phyloP scores from a whole-genome alignment of 2,888 invertebrate species.

The Amorpha juglandis region DNA sequence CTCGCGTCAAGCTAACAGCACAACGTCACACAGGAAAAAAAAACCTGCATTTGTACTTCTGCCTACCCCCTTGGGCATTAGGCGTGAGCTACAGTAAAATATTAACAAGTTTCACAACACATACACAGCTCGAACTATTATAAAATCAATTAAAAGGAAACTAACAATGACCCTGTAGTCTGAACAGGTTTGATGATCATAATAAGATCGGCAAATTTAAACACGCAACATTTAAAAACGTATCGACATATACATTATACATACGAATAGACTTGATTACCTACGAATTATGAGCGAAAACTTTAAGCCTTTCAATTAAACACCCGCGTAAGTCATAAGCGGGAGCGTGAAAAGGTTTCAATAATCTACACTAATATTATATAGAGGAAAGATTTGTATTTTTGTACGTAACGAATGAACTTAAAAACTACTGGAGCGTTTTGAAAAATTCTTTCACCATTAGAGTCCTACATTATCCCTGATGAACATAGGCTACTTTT shows the following conservation, averaged over 20 bases:
- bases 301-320: constrained; percentile 49
- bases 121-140: neutral
- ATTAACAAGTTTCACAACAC: neutral
- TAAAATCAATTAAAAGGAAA: constrained; percentile 6
- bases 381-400: too few species aligned
- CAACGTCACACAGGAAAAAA: too few species aligned
- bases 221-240: constrained; percentile 9
- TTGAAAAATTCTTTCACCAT: too few species aligned
- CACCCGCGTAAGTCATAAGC: constrained; percentile 33
- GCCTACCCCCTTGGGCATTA: neutral
- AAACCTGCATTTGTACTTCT: neutral
- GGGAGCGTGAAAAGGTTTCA: constrained; percentile 28
- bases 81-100: too few species aligned
- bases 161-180: constrained; percentile 5
- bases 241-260: constrained; percentile 2
- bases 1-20: too few species aligned
- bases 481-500: too few species aligned
- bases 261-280: constrained; percentile 34
- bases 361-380: too few species aligned
- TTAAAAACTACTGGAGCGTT: too few species aligned
- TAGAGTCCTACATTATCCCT: too few species aligned
- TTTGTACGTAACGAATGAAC: too few species aligned
- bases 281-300: constrained; percentile 40
- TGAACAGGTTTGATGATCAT: neutral
- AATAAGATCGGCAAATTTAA: constrained; percentile 7